Percentiles rank a stretch among this genome's conserved stretches.
Evolutionary conservation across 2,797 vertebrate genomes (phyloP).

Genomic region (Eidolon dupreanum): DNA sequence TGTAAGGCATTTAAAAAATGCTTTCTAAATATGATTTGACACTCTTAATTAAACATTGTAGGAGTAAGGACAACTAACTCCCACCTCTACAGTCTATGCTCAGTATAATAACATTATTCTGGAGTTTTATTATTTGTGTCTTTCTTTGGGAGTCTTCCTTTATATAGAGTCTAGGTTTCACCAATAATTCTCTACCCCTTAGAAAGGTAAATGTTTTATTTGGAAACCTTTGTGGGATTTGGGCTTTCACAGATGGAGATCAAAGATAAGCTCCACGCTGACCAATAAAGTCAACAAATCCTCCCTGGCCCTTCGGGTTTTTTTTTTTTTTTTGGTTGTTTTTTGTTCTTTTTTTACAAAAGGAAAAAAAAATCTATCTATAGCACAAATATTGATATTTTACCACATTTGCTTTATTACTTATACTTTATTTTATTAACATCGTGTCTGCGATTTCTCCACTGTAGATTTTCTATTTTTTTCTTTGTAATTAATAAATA

Average conservation of each 20-base stretch:
- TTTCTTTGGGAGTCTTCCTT: slow-evolving; percentile 38
- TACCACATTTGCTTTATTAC: background rate
- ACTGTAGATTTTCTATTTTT: background rate
- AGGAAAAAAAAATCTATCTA: slow-evolving; percentile 10
- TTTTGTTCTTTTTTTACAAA: background rate
- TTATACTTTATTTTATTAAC: slow-evolving; percentile 10
- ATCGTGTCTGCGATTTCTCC: background rate
- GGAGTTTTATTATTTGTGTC: slow-evolving; percentile 5
- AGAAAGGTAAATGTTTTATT: slow-evolving; percentile 33
- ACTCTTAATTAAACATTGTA: slow-evolving; percentile 36
- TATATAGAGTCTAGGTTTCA: background rate
- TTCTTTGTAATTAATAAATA: slow-evolving; percentile 36
- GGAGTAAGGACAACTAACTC: slow-evolving; percentile 8
- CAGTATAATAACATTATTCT: slow-evolving; percentile 21
- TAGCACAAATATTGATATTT: background rate
- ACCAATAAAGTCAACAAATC: slow-evolving; percentile 1
- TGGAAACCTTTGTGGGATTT: slow-evolving; percentile 44
- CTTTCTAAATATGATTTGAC: slow-evolving; percentile 45
- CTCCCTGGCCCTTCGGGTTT: background rate
- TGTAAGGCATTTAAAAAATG: slow-evolving; percentile 45
- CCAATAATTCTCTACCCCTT: background rate
- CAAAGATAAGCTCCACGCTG: slow-evolving; percentile 39
- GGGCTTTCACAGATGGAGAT: slow-evolving; percentile 50
- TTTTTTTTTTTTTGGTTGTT: too few relatives aligned
- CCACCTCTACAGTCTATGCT: background rate